Base-by-base conservation (phyloP, 2,888 invertebrate genomes). In the Empis stercorea region DNA sequence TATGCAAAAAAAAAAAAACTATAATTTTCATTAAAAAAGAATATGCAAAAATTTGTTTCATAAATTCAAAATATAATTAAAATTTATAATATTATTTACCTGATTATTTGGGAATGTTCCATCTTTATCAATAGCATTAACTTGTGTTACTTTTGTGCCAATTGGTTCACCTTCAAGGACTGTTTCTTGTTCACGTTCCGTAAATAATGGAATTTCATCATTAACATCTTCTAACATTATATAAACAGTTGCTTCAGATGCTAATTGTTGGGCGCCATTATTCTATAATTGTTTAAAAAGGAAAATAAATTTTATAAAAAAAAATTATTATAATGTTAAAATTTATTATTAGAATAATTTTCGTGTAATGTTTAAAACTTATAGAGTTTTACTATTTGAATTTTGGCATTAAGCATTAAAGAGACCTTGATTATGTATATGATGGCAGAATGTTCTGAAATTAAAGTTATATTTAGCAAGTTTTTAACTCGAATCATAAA, bases 171-270 rank as follows among this genome's bases (percentile, higher is more conserved):
- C 94, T 71, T 94, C 93, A 57, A 92, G 75, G 49, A 94, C 93
- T 5, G 92, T 93, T 73, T 93, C 93, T 67, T 93, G 93, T 68
- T 92, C 91, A 54, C 95, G 79, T 71, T 93, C 92, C 50, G 92
- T 92, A 72, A 96, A 95, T 55, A 92, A 75, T 20, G 96, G 95
- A 61, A 92, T 91, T 72, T 96, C 95, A 68, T 96, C 96, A 72
- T 96, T 96, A 49, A 94, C 93, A 70, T 96, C 95, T 71, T 91
- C 88, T 52, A 96, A 74, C 76, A 87, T 85, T 60, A 95, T 91
- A 73, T 82, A 87, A 55, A 94, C 91, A 34, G 92, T 93, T 30
- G 93, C 87, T 72, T 93, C 93, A 15, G 91, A 91, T 48, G 93
- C 93, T 63, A 94, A 74, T 73, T 94, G 94, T 65, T 93, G 93